A percentile compares a stretch with the other conserved stretches of the same genome.
Evolutionary conservation across 2,888 invertebrate species (phyloP).

Genomic region (Tipula helvola): DNA sequence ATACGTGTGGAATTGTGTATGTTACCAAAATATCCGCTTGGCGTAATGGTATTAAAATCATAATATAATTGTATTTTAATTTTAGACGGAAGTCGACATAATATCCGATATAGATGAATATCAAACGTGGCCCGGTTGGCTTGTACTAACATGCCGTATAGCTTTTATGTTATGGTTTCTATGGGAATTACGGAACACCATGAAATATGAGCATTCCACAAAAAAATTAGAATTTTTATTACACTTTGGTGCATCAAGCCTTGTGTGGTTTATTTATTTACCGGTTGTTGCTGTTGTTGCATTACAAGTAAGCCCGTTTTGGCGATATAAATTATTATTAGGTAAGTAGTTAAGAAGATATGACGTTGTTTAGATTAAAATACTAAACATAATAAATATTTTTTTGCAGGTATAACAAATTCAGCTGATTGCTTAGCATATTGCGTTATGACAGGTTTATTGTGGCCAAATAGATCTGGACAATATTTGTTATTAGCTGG

Average conservation of each 20-base stretch:
- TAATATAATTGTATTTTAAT: slow-evolving; percentile 13
- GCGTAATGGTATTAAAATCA: background rate
- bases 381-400: background rate
- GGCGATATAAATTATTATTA: slow-evolving; percentile 88
- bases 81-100: slow-evolving; percentile 87
- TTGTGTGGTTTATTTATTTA: slow-evolving; percentile 97
- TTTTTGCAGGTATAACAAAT: slow-evolving; percentile 73
- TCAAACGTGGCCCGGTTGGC: slow-evolving; percentile 95
- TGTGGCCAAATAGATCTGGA: slow-evolving; percentile 91
- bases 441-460: slow-evolving; percentile 85
- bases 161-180: slow-evolving; percentile 79
- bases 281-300: slow-evolving; percentile 90
- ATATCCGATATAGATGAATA: slow-evolving; percentile 95
- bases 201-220: slow-evolving; percentile 66
- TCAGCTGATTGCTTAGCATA: slow-evolving; percentile 92
- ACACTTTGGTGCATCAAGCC: slow-evolving; percentile 92
- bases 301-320: slow-evolving; percentile 83
- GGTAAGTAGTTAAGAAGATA: slow-evolving; percentile 25
- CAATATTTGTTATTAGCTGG: slow-evolving; percentile 78
- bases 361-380: background rate
- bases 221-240: slow-evolving; percentile 84
- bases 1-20: slow-evolving; percentile 93
- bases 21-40: slow-evolving; percentile 21
- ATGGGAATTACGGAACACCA: slow-evolving; percentile 59
- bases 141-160: slow-evolving; percentile 74